phyloP scores from a whole-genome alignment of 2,888 invertebrate genomes.

The Lysandra coridon region DNA sequence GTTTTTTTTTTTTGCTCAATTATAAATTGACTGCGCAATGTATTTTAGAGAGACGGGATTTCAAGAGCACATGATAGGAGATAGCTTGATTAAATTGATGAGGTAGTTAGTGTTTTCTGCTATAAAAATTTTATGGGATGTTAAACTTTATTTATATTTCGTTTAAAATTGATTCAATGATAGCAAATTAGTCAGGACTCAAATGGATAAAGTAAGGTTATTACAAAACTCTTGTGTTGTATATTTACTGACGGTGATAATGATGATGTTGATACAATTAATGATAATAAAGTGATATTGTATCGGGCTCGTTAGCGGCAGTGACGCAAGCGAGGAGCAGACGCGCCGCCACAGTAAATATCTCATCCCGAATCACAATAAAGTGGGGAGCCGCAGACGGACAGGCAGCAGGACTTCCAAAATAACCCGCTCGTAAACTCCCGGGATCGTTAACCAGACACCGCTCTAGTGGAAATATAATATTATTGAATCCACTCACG shows the following conservation, averaged over 20 bases:
- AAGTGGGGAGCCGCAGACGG: constrained; percentile 48
- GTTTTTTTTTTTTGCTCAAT: constrained; percentile 21
- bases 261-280: not conserved
- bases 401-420: constrained; percentile 53
- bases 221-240: no score
- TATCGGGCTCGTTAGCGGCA: not conserved
- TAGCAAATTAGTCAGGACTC: no score
- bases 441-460: constrained; percentile 44
- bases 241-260: not conserved
- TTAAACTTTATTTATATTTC: no score
- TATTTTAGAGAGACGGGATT: not conserved
- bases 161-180: no score
- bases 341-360: constrained; percentile 27
- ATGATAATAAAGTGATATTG: constrained; percentile 11
- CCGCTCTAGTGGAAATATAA: constrained; percentile 11
- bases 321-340: constrained; percentile 24
- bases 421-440: constrained; percentile 47
- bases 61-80: not conserved
- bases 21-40: not conserved
- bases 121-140: not conserved
- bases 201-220: no score
- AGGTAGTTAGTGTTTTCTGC: not conserved
- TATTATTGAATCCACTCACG: constrained; percentile 25
- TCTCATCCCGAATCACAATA: constrained; percentile 34
- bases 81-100: not conserved